Conservation (phyloP, 2,797 vertebrate genomes). For the Malacoctenus gilli region DNA sequence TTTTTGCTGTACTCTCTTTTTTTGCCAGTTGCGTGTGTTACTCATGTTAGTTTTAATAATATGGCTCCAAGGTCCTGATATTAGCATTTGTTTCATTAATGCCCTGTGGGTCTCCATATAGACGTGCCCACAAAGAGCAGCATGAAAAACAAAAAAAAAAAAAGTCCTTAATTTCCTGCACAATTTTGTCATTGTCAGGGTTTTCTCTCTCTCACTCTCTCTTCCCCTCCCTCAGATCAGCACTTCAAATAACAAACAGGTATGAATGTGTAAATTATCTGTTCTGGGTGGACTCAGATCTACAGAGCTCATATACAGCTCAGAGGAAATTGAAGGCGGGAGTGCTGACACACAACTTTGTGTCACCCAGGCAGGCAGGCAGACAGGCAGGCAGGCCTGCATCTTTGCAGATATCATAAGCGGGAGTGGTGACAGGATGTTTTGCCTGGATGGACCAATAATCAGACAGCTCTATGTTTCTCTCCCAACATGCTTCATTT, state of each 20-base stretch:
- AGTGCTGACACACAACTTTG: conserved; percentile 23
- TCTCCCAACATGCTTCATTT: not conserved
- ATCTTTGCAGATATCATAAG: conserved; percentile 27
- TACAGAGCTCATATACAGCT: conserved; percentile 23
- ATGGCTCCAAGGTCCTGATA: not conserved
- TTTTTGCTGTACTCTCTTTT: too few species aligned
- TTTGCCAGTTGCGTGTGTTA: too few species aligned
- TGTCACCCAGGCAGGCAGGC: conserved; percentile 1
- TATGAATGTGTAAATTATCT: conserved; percentile 32
- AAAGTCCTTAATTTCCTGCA: conserved; percentile 22
- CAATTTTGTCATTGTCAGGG: conserved; percentile 16
- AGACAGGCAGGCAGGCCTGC: conserved; percentile 11
- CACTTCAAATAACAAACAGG: conserved; percentile 12
- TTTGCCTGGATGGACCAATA: conserved; percentile 25
- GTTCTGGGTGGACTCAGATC: conserved; percentile 14
- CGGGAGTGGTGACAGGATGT: conserved; percentile 17
- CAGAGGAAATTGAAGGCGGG: conserved; percentile 41
- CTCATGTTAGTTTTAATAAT: too few species aligned
- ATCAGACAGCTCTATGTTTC: conserved; percentile 8
- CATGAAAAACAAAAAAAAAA: conserved; percentile 6
- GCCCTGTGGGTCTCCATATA: too few species aligned
- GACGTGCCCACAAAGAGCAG: not conserved
- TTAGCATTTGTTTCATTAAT: not conserved
- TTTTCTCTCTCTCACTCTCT: not conserved
- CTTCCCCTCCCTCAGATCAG: too few species aligned